Base-by-base conservation (phyloP, 1,140 invertebrate genomes). In the Drosophila trapezifrons region DNA sequence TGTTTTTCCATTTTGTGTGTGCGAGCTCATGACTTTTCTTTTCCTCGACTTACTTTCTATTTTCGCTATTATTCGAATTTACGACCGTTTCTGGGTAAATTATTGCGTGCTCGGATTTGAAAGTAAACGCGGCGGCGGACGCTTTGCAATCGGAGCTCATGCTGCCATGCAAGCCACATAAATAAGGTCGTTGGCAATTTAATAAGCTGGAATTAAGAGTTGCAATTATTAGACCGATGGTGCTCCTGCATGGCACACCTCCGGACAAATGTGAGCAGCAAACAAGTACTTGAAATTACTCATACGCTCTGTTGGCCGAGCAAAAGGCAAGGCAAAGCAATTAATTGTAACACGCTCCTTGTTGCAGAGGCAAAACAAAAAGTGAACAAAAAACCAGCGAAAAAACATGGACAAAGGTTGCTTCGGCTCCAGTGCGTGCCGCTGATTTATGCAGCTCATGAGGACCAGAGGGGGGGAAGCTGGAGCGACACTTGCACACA, bases 361-460 rank as follows among this genome's bases (percentile, higher is more conserved):
- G 56, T 56, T 43, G 45, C 40, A 64, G 45, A 63, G 78, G 69
- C 58, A 75, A 35, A 66, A 51, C 10, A n/a, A 22, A 43, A 51
- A 40, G 4, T 0, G 9, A 12, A 12, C 13, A 38, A 27, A 18
- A 20, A 17, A 51, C 49, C 51, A 72, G 46, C 56, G 43, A 64
- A 70, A 74, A 65, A 76, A 54, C 73, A 66, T 55, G 72, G 42
- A 76, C 72, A 76, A 70, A 56, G 63, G 43, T 43, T 49, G 45
- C 60, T 52, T 72, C 38, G 38, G 52, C 40, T 42, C 58, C 52
- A 76, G 79, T 83, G 83, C 67, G 83, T 79, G 79, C 49, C 52
- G 56, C 79, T 90, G 86, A 90, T 90, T 90, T 90, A 90, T 90
- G 74, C 64, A 60, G 59, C 60, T 81, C 66, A 72, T 72, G 69